These are phyloP conservation scores for Montipora efflorescens DNA, from an alignment of 64 coral and sea anemone species.

Conservation along the genomic window DNA sequence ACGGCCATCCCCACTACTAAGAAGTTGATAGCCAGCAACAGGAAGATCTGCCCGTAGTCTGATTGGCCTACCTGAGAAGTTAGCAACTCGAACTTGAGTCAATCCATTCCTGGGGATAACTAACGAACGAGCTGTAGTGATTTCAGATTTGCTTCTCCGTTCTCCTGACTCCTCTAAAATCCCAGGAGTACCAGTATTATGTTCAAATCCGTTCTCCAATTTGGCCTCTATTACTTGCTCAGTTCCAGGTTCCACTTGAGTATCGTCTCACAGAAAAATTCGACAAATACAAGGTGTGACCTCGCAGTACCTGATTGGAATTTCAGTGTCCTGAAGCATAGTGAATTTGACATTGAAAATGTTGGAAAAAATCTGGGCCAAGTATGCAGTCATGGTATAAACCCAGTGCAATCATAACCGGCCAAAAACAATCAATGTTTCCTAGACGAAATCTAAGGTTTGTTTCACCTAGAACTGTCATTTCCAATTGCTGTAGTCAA, in stretches of 20 bases:
- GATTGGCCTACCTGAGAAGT: conserved; percentile 53
- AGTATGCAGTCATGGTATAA: conserved; percentile 63
- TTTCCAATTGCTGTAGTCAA: conserved; percentile 44
- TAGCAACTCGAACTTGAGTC: conserved; percentile 44
- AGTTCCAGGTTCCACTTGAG: conserved; percentile 50
- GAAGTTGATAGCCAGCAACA: conserved; percentile 51
- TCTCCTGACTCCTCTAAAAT: conserved; percentile 59
- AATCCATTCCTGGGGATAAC: conserved; percentile 51
- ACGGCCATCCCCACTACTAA: conserved; percentile 25
- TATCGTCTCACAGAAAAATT: conserved; percentile 50
- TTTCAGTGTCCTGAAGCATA: conserved; percentile 56
- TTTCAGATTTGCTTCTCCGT: conserved; percentile 19
- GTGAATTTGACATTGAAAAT: conserved; percentile 70
- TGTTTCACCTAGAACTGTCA: conserved; percentile 52
- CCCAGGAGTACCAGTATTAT: conserved; percentile 54
- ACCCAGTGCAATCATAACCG: conserved; percentile 49
- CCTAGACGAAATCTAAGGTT: conserved; percentile 70
- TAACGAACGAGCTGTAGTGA: conserved; percentile 42
- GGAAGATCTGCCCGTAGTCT: conserved; percentile 25
- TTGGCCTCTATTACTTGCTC: conserved; percentile 44
- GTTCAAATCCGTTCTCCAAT: conserved; percentile 67
- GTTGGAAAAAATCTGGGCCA: conserved; percentile 61
- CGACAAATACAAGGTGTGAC: conserved; percentile 40
- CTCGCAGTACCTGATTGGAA: conserved; percentile 61
- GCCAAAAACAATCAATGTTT: conserved; percentile 62